Conservation (phyloP, 2,113 vertebrate species). For the Antechinus flavipes region DNA sequence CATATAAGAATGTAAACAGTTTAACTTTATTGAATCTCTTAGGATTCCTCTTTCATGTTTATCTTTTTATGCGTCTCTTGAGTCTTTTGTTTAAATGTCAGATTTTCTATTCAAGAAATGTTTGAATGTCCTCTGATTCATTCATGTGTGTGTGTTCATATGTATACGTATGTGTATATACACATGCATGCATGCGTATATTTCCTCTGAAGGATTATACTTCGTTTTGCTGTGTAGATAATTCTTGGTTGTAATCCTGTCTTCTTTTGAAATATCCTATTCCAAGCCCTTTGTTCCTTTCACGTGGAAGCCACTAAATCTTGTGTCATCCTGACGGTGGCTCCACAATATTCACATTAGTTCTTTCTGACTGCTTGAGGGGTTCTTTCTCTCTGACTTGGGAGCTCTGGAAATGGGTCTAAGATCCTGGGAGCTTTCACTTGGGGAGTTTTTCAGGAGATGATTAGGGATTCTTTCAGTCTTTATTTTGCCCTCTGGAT, state of each 20-base stretch:
- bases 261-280: neutral
- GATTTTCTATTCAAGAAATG: too few species aligned
- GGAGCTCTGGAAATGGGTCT: neutral
- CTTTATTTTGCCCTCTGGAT: neutral
- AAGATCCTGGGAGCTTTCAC: neutral
- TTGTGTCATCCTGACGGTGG: neutral
- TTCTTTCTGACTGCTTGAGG: neutral
- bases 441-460: neutral
- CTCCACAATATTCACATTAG: neutral
- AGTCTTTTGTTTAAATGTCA: too few species aligned
- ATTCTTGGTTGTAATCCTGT: neutral
- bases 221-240: neutral
- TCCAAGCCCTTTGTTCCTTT: neutral
- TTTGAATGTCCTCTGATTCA: too few species aligned
- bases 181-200: too few species aligned
- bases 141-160: too few species aligned
- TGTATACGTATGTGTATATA: too few species aligned
- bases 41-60: too few species aligned
- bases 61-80: too few species aligned
- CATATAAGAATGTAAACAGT: too few species aligned
- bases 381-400: neutral
- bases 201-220: neutral
- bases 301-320: neutral
- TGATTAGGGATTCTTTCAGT: neutral
- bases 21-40: too few species aligned